A percentile compares a stretch with the other conserved stretches of the same genome.
Conservation (phyloP, 2,888 invertebrate genomes). For the Dynastes hyllus region DNA sequence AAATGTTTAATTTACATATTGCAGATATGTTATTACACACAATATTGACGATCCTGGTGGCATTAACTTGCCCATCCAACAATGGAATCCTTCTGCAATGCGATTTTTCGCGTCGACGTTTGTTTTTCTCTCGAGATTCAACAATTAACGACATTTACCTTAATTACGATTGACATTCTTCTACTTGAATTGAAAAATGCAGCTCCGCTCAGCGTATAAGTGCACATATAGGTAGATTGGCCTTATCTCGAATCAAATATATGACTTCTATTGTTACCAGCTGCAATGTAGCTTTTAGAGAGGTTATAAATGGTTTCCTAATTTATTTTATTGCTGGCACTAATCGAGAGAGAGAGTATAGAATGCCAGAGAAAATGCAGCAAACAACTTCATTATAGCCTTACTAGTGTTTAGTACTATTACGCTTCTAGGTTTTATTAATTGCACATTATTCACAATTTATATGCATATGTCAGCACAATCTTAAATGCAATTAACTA, state of each 20-base stretch:
- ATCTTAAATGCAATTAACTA: neutral
- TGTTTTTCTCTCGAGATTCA: slow-evolving; percentile 7
- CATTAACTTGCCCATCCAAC: neutral
- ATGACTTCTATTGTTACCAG: slow-evolving; percentile 27
- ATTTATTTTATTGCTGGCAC: slow-evolving; percentile 16
- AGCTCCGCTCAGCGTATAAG: neutral
- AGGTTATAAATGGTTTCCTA: slow-evolving; percentile 24
- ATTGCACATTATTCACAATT: slow-evolving; percentile 1
- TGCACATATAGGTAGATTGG: slow-evolving; percentile 16
- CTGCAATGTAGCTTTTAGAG: slow-evolving; percentile 6
- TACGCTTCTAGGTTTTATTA: neutral
- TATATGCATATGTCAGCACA: neutral
- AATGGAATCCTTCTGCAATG: neutral
- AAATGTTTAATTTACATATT: too few species aligned
- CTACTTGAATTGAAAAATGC: slow-evolving; percentile 5
- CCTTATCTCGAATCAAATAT: slow-evolving; percentile 38
- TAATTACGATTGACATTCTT: slow-evolving; percentile 29
- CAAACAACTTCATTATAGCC: slow-evolving; percentile 16
- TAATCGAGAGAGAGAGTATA: neutral
- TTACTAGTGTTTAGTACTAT: slow-evolving; percentile 1
- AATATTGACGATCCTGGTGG: neutral
- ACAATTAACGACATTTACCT: slow-evolving; percentile 30
- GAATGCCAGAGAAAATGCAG: slow-evolving; percentile 13
- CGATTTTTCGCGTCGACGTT: neutral
- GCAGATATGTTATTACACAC: too few species aligned